These are phyloP conservation scores for Trididemnum miniatum DNA, from an alignment of 23 tunicate genomes.

Conservation along the genomic window DNA sequence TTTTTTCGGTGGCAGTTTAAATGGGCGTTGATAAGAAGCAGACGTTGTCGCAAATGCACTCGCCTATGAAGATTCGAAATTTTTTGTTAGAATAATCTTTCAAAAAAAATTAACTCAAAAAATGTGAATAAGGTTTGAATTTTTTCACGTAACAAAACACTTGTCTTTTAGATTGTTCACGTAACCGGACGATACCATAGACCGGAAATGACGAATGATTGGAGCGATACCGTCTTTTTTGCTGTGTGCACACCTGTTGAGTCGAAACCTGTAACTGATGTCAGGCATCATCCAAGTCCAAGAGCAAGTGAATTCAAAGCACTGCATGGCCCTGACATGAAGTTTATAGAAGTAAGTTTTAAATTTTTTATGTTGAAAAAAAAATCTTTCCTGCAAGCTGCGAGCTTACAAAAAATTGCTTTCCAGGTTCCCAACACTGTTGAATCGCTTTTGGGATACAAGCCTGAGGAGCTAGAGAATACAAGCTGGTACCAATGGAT, in stretches of 20 bases:
- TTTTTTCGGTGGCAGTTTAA: too few relatives aligned
- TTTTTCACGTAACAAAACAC: too few relatives aligned
- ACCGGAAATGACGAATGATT: constrained; percentile 84
- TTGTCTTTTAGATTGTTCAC: constrained; percentile 94
- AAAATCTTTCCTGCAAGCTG: neutral
- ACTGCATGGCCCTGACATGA: constrained; percentile 91
- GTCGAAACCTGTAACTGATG: constrained; percentile 94
- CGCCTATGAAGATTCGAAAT: too few relatives aligned
- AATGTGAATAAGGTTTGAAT: too few relatives aligned
- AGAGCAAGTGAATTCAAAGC: constrained; percentile 93
- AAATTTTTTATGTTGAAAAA: neutral
- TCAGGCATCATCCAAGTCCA: constrained; percentile 93
- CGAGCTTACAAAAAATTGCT: too few relatives aligned
- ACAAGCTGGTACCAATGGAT: constrained; percentile 96
- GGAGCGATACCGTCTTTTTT: constrained; percentile 83
- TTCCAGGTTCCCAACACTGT: constrained; percentile 80
- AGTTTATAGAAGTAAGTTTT: constrained; percentile 74
- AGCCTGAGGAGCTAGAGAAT: constrained; percentile 87
- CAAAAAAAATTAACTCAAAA: too few relatives aligned
- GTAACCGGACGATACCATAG: constrained; percentile 89
- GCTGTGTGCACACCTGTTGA: constrained; percentile 93
- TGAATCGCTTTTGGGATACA: constrained; percentile 75
- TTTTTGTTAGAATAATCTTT: too few relatives aligned
- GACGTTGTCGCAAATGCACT: too few relatives aligned
- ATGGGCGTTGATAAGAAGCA: too few relatives aligned